A percentile compares a stretch with the other conserved stretches of the same genome.
Evolutionary conservation across 2,113 vertebrate species (phyloP).

Genomic region (Calidris pygmaea): DNA sequence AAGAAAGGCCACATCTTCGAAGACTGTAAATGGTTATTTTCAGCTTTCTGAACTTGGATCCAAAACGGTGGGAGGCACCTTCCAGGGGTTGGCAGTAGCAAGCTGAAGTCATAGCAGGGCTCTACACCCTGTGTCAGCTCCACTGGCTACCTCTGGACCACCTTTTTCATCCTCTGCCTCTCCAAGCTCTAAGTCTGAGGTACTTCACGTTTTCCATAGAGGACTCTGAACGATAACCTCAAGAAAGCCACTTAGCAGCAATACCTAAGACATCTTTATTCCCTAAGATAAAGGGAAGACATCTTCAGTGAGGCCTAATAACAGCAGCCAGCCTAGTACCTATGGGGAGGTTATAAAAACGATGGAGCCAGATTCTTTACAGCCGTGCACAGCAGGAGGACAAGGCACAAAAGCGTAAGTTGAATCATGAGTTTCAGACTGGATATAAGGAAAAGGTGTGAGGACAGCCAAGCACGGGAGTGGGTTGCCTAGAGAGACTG

Average conservation of each 20-base stretch:
- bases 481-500: neutral
- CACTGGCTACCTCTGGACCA: neutral
- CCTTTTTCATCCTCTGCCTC: neutral
- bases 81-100: neutral
- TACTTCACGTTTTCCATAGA: neutral
- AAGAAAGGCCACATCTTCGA: neutral
- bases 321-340: neutral
- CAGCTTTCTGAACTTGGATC: neutral
- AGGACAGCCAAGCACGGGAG: neutral
- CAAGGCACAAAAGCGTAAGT: neutral
- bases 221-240: neutral
- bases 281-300: neutral
- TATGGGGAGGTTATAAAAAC: neutral
- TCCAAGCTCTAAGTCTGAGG: neutral
- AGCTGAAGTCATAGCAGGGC: neutral
- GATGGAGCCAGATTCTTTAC: neutral
- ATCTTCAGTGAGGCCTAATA: neutral
- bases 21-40: neutral
- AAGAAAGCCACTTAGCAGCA: neutral
- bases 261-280: no score
- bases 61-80: rapidly evolving
- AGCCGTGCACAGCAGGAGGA: neutral
- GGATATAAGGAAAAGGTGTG: neutral
- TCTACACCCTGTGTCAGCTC: neutral
- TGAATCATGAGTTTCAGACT: neutral